phyloP scores from a whole-genome alignment of 2,113 vertebrate genomes.

The Rhabdornis inornatus region DNA sequence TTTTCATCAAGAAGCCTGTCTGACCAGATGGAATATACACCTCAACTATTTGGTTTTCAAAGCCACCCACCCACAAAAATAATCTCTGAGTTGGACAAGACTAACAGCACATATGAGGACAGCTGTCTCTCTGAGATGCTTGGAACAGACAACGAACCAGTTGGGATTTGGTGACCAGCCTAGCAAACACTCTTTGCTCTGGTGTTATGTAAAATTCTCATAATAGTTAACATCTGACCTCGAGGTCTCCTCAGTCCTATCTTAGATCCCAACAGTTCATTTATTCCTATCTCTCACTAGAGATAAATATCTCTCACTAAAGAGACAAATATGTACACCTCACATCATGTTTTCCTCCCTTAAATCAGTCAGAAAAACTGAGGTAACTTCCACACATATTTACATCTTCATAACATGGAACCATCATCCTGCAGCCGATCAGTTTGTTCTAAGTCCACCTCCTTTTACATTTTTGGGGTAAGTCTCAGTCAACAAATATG shows the following conservation, averaged over 20 bases:
- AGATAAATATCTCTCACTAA: neutral
- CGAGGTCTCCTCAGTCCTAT: neutral
- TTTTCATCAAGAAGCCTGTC: neutral
- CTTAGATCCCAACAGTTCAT: neutral
- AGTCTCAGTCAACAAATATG: neutral
- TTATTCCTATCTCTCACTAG: neutral
- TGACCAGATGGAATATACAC: neutral
- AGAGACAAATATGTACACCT: neutral
- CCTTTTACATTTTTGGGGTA: neutral
- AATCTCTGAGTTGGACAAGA: neutral
- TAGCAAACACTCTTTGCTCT: neutral
- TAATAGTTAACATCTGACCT: neutral
- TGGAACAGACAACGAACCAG: neutral
- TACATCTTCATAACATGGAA: neutral
- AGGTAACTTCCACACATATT: neutral
- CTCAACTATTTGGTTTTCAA: neutral
- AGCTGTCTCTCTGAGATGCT: neutral
- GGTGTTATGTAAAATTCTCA: neutral
- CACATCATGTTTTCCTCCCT: neutral
- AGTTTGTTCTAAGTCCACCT: neutral
- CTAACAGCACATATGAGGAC: neutral
- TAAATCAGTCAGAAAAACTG: neutral
- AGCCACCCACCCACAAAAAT: neutral
- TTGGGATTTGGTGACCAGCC: neutral
- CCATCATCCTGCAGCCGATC: neutral